phyloP scores from a whole-genome alignment of 2,888 invertebrate genomes.

The Dendrolimus houi region DNA sequence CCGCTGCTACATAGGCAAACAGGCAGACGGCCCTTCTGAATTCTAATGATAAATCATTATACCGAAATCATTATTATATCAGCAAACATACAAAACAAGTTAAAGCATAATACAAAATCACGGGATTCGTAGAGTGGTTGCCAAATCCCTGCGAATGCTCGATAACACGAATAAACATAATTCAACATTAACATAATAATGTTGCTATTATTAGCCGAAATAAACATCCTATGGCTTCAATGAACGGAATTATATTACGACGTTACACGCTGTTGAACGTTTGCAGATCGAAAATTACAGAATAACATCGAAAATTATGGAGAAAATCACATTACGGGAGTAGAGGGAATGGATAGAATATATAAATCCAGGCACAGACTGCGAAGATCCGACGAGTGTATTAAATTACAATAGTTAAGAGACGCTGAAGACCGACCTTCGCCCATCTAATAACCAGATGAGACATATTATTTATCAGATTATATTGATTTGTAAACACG shows the following conservation, averaged over 20 bases:
- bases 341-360: too few species aligned
- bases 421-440: too few species aligned
- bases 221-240: neutral
- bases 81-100: neutral
- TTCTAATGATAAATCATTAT: neutral
- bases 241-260: neutral
- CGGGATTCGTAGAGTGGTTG: neutral
- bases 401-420: too few species aligned
- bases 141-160: neutral
- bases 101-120: neutral
- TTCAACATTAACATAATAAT: neutral
- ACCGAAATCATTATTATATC: neutral
- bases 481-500: too few species aligned
- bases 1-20: neutral
- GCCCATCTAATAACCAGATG: too few species aligned
- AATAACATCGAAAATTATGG: too few species aligned
- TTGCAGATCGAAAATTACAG: too few species aligned
- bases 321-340: too few species aligned
- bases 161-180: neutral
- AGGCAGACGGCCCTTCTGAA: neutral
- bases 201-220: neutral
- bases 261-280: too few species aligned
- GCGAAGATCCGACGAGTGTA: too few species aligned
- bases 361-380: too few species aligned
- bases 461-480: too few species aligned